Evolutionary conservation across 2,888 invertebrate species (phyloP), one percentile per base, ranked within the genome.

Genomic region (Diachrysia chrysitis): DNA sequence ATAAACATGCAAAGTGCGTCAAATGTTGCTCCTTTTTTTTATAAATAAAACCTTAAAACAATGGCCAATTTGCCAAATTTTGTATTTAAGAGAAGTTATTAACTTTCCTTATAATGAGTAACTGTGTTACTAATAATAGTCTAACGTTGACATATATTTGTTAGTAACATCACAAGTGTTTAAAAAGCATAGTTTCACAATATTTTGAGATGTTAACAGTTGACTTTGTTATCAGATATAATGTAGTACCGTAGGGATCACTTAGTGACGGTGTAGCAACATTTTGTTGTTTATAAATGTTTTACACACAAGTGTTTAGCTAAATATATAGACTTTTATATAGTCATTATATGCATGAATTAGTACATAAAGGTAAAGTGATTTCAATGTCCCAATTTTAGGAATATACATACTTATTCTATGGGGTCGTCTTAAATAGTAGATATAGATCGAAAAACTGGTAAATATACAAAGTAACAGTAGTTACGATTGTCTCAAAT

Each of bases 221-320:
- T 54, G 58, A 37, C 68, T 57, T 55, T 2, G n/a, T 32, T 63
- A 69, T 60, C 58, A 72, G 62, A 70, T 64, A 69, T 63, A 59
- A 72, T 66, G 75, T 84, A 86, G 86, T 73, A 77, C 76, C 66
- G 75, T 89, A 88, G 89, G 88, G 87, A 87, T 85, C 87, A 89
- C 84, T 84, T 78, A 79, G 82, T 69, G 71, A 78, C 25, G 67
- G 58, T 71, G 68, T 75, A 75, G 67, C 70, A 56, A 83, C 63
- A 79, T 84, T 85, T 85, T 87, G 83, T 82, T 87, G 81, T 88
- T 82, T 87, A 74, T 87, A 86, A 83, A 86, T 83, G 80, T 87
- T 85, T 87, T 81, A 84, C 79, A 83, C 69, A 77, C 68, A 77
- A 81, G 78, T 83, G 82, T 82, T 83, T 81, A 83, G 74, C 83